These are phyloP conservation scores for Machimus rusticus DNA, from an alignment of 2,888 invertebrate species.

Conservation along the genomic window DNA sequence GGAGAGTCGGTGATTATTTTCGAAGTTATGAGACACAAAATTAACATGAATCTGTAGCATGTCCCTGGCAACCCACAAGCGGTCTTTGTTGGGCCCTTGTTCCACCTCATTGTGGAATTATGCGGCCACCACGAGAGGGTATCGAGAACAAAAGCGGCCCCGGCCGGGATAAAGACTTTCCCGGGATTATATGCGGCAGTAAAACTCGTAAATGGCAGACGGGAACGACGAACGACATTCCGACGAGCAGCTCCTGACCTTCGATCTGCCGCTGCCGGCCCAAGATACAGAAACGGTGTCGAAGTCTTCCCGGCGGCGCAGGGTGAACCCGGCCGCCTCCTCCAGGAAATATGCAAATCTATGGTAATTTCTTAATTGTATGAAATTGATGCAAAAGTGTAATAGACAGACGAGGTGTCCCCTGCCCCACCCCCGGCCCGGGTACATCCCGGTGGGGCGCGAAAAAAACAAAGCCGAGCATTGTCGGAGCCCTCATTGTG, in stretches of 20 bases:
- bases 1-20: constrained; percentile 33
- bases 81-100: constrained; percentile 19
- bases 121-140: constrained; percentile 18
- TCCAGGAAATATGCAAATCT: constrained; percentile 47
- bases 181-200: constrained; percentile 45
- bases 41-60: constrained; percentile 43
- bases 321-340: background rate
- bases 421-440: background rate
- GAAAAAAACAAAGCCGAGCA: constrained; percentile 19
- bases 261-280: constrained; percentile 20
- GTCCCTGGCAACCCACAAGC: constrained; percentile 32
- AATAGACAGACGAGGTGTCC: constrained; percentile 43
- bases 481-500: constrained; percentile 41
- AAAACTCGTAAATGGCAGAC: constrained; percentile 46
- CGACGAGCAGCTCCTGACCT: constrained; percentile 39
- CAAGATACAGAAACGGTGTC: constrained; percentile 33
- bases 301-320: background rate
- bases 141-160: constrained; percentile 37
- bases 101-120: constrained; percentile 22
- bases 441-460: background rate
- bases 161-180: constrained; percentile 34
- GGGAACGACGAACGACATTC: constrained; percentile 37
- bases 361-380: constrained; percentile 49
- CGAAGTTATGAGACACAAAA: constrained; percentile 42
- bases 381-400: constrained; percentile 49